phyloP scores from a whole-genome alignment of 2,888 invertebrate species.

The Tetranychus piercei region DNA sequence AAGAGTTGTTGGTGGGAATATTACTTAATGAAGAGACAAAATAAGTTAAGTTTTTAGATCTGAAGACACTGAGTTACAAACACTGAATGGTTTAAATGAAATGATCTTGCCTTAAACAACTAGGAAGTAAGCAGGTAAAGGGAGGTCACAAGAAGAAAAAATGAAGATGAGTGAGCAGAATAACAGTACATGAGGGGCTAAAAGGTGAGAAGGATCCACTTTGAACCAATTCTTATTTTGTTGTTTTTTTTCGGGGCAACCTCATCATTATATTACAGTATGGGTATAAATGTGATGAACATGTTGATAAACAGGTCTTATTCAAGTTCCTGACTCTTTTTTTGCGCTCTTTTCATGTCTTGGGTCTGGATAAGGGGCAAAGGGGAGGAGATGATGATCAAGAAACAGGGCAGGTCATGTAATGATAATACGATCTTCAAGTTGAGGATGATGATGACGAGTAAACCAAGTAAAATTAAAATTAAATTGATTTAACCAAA shows the following conservation, averaged over 20 bases:
- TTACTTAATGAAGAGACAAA: background rate
- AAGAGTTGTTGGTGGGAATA: background rate
- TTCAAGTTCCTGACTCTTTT: background rate
- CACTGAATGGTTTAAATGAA: background rate
- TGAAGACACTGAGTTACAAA: background rate
- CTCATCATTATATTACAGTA: too few species aligned
- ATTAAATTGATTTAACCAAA: background rate
- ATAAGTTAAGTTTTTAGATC: background rate
- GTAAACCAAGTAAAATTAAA: background rate
- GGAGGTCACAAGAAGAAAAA: background rate
- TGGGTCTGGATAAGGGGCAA: background rate
- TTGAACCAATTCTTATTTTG: background rate
- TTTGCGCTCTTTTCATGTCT: background rate
- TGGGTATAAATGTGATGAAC: background rate
- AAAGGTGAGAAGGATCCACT: background rate
- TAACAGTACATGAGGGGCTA: background rate
- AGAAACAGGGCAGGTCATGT: background rate
- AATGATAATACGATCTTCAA: too few species aligned
- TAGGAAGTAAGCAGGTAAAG: background rate
- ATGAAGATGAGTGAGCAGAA: background rate
- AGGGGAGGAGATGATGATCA: background rate
- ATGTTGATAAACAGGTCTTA: background rate
- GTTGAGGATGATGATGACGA: background rate
- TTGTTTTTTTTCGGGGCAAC: background rate
- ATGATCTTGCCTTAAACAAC: background rate